Evolutionary conservation across 2,888 invertebrate species (phyloP), one percentile per base, ranked within the genome.

Genomic region (Aradus depressus): DNA sequence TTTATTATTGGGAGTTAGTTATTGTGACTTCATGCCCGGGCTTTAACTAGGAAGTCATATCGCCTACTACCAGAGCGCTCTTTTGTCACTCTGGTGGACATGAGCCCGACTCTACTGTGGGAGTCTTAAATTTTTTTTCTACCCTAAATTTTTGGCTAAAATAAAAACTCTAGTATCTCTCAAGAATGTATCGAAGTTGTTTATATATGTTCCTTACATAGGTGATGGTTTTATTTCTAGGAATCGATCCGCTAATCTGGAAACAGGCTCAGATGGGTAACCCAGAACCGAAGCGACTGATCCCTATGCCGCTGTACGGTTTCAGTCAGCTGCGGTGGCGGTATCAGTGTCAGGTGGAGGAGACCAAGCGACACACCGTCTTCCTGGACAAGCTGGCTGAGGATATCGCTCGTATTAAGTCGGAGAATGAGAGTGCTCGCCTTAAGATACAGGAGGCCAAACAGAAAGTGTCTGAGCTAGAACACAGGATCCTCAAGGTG

Each of bases 261-360:
- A 84, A 87, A 63, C 95, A 97, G 67, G 96, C 96, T 0, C 91
- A 92, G 63, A 72, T 83, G 23, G 95, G 96, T 64, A 98, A 98
- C 72, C 98, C 97, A 0, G 88, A 96, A 68, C 80, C 89, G 1
- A 79, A 78, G 28, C 81, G 81, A 62, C 85, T 91, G 62, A 83
- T 98, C 63, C 97, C 97, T 0, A 87, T 92, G 10, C 91, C 95
- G 0, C 84, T 97, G 68, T 80, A 93, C 58, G 97, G 97, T 1
- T 95, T 96, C 65, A 68, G 68, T 28, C 74, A 75, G 56, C 65
- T 80, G 3, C 69, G 73, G 65, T 81, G 83, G 68, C 78, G 96
- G 12, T 77, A 90, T 49, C 79, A 85, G 56, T 84, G 84, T 60
- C 92, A 92, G 63, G 79, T 87, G 62, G 79, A 83, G 62, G 85